phyloP scores from a whole-genome alignment of 2,113 vertebrate genomes.

The Dendrocopos noguchii region DNA sequence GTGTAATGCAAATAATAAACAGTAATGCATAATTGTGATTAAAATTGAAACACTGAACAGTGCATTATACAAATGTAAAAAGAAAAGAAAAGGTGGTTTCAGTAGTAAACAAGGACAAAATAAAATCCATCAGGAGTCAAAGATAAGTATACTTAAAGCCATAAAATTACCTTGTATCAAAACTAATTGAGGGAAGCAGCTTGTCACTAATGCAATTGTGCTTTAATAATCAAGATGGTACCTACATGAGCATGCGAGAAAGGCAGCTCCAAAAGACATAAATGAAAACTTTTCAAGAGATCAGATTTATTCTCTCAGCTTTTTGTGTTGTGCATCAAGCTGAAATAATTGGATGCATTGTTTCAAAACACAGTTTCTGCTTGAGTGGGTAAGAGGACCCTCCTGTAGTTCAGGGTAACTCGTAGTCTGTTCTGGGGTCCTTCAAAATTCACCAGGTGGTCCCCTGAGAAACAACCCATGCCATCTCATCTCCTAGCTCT shows the following conservation, averaged over 20 bases:
- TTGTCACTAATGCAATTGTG: constrained; percentile 66
- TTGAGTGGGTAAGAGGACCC: constrained; percentile 44
- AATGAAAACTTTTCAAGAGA: constrained; percentile 63
- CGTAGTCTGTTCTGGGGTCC: constrained; percentile 36
- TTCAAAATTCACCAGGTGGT: constrained; percentile 26
- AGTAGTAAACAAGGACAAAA: constrained; percentile 59
- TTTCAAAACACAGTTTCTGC: constrained; percentile 70
- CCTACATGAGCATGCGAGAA: constrained; percentile 59
- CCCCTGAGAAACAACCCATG: constrained; percentile 20
- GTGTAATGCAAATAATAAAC: constrained; percentile 40
- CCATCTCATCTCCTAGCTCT: constrained; percentile 1
- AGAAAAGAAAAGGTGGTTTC: constrained; percentile 38
- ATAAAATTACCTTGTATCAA: constrained; percentile 72
- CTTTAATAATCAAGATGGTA: constrained; percentile 71
- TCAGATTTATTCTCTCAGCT: constrained; percentile 30
- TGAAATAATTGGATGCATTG: constrained; percentile 61
- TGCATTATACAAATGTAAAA: constrained; percentile 47
- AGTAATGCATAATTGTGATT: constrained; percentile 39
- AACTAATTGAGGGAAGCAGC: constrained; percentile 70
- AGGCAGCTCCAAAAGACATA: constrained; percentile 34
- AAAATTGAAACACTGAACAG: constrained; percentile 29
- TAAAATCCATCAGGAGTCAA: constrained; percentile 63
- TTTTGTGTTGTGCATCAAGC: constrained; percentile 61
- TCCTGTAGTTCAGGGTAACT: constrained; percentile 57
- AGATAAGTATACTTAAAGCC: constrained; percentile 71